phyloP scores from a whole-genome alignment of 2,797 vertebrate genomes.

The Momotus momota region DNA sequence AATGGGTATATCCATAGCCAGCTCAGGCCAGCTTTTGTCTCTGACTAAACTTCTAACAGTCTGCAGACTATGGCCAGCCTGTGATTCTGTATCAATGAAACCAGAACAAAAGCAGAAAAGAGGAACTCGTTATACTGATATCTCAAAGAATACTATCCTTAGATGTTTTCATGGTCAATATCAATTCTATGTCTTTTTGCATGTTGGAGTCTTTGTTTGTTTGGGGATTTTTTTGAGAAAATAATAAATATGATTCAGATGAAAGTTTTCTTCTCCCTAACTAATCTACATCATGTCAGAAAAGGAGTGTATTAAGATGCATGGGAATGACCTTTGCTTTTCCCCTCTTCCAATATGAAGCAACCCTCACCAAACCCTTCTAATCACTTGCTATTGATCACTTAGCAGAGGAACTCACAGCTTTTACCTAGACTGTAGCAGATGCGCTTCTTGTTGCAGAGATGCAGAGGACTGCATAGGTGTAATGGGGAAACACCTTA shows the following conservation, averaged over 20 bases:
- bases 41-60: neutral
- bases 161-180: neutral
- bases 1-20: neutral
- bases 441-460: neutral
- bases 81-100: neutral
- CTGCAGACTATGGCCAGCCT: neutral
- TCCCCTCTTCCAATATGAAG: neutral
- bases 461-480: neutral
- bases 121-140: neutral
- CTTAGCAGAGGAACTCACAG: neutral
- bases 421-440: neutral
- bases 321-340: neutral
- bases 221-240: too few relatives aligned
- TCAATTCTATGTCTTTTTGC: neutral
- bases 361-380: neutral
- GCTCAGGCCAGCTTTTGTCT: neutral
- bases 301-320: neutral
- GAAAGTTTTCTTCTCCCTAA: neutral
- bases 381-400: fast-evolving
- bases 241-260: neutral
- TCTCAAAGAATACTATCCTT: neutral
- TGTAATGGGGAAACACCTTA: neutral
- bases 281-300: neutral
- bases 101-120: neutral
- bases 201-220: too few relatives aligned